These are phyloP conservation scores for Agapornis canus DNA, from an alignment of 2,797 vertebrate genomes.

Conservation along the genomic window DNA sequence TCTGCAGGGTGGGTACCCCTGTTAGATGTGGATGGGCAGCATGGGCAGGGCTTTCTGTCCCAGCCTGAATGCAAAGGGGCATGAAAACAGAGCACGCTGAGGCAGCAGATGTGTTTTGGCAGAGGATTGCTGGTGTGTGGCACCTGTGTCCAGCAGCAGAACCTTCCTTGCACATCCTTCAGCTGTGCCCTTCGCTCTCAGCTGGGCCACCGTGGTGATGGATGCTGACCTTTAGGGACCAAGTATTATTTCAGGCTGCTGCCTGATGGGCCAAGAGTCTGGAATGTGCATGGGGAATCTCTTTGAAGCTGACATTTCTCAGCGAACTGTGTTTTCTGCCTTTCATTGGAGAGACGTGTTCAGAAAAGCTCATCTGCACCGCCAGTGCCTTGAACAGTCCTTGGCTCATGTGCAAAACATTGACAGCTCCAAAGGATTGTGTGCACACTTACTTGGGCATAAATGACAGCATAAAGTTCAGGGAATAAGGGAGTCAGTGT, in stretches of 20 bases:
- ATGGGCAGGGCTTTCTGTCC: background rate
- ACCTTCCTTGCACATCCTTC: background rate
- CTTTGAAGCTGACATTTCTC: slow-evolving; percentile 42
- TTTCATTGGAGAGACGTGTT: accelerated
- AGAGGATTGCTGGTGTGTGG: background rate
- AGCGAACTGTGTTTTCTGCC: background rate
- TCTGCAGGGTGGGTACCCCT: accelerated
- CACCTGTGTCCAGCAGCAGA: background rate
- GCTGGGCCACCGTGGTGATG: background rate
- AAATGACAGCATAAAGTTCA: background rate
- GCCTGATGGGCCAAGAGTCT: background rate
- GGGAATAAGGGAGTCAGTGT: background rate
- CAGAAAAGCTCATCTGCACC: background rate
- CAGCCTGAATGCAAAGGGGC: background rate
- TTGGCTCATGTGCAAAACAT: accelerated
- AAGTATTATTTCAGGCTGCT: slow-evolving; percentile 43
- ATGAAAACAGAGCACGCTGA: accelerated
- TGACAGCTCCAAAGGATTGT: background rate
- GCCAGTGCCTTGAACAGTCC: background rate
- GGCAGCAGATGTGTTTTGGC: background rate
- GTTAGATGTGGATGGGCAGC: background rate
- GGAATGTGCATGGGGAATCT: slow-evolving; percentile 4
- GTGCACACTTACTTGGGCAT: background rate
- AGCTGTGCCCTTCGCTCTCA: slow-evolving; percentile 45
- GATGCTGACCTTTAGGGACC: background rate